Base-by-base conservation (phyloP, 2,797 vertebrate species). In the Sarcophilus harrisii region DNA sequence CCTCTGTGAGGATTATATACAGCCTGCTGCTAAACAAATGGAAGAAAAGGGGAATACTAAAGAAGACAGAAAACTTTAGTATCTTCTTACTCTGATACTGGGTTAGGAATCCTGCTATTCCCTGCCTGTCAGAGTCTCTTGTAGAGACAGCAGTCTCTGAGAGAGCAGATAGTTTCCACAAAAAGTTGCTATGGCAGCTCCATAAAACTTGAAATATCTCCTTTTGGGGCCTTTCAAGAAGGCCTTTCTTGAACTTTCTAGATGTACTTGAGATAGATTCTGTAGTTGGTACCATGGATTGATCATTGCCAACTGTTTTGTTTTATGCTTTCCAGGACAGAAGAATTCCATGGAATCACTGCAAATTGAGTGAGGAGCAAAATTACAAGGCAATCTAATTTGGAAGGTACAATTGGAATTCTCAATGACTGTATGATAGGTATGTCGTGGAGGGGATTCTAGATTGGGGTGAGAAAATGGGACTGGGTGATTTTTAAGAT, bases 241-340 rank as follows among this genome's bases (percentile, higher is more conserved):
- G 73, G 1, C 9, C 38, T 87, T 87, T 87, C 54, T 90, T 54
- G 3, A 54, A 24, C n/a, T 49, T 55, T 13, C 24, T 10, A 81
- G n/a, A 45, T 81, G 3, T 32, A 60, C 30, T 90, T 95, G 21
- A 60, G 91, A 81, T 91, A 60, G 90, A 81, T 92, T 62, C 52
- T 93, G 93, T 30, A 93, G 32, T n/a, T 92, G 60, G 52, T 91
- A 55, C 14, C 90, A 93, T 93, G 57, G 21, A 1, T 93, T 95
- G 52, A 52, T 58, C 24, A 90, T 1, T 58, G 38, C 87, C 32
- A 87, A 21, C 12, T 91, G 32, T 9, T 13, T 92, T 30, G 95
- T 58, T 95, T 24, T 27, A 73, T 52, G 3, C 16, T 95, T 97
- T 96, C 95, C 32, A 89, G 90, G 93, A 21, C 52, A 95, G 93